phyloP scores from a whole-genome alignment of 2,888 invertebrate species.

The Mantis religiosa region DNA sequence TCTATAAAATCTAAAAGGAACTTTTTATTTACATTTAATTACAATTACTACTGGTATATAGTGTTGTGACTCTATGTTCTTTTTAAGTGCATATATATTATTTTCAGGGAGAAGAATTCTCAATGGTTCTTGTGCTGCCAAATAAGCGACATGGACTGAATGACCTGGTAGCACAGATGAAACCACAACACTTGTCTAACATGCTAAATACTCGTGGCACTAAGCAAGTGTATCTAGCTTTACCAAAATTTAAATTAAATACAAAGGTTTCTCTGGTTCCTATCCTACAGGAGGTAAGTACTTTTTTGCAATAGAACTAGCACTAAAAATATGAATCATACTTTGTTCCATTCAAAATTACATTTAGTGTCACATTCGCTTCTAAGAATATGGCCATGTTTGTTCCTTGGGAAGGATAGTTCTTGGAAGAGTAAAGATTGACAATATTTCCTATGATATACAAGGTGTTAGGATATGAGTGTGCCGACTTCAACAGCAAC shows the following conservation, averaged over 20 bases:
- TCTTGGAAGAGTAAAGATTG: too few relatives aligned
- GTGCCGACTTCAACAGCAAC: too few relatives aligned
- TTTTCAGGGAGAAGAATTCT: slow-evolving; percentile 47
- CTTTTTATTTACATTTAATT: too few relatives aligned
- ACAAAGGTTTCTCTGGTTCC: slow-evolving; percentile 44
- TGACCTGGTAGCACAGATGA: slow-evolving; percentile 40
- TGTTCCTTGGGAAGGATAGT: too few relatives aligned
- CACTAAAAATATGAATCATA: neutral
- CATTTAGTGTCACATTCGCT: neutral
- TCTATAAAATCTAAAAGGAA: too few relatives aligned
- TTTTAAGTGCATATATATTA: neutral
- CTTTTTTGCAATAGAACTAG: neutral
- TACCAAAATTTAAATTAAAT: slow-evolving; percentile 50
- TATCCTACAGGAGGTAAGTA: slow-evolving; percentile 44
- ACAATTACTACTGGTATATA: too few relatives aligned
- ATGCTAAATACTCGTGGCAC: slow-evolving; percentile 31
- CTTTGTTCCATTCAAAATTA: neutral
- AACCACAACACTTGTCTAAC: slow-evolving; percentile 38
- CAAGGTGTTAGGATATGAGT: too few relatives aligned
- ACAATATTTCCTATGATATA: too few relatives aligned
- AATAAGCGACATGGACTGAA: slow-evolving; percentile 40
- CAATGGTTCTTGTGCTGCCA: slow-evolving; percentile 50
- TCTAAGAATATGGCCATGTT: neutral
- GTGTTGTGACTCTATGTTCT: too few relatives aligned
- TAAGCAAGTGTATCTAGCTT: slow-evolving; percentile 42